Base-by-base conservation (phyloP, 2,797 vertebrate genomes). In the Steatocranus sp. region DNA sequence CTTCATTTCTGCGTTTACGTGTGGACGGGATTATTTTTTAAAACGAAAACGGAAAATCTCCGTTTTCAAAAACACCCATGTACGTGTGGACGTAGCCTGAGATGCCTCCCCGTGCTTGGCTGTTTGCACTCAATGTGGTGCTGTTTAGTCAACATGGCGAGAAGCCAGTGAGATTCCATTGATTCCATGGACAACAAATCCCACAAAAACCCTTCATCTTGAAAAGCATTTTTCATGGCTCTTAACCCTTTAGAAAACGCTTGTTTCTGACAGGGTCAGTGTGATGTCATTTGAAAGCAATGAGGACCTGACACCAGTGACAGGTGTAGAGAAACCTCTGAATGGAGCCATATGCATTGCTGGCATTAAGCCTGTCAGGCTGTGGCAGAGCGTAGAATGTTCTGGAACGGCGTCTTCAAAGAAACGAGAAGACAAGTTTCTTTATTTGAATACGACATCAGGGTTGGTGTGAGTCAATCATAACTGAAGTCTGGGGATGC, bases 141-240 rank as follows among this genome's bases (percentile, higher is more conserved):
- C 77, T 82, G 50, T 90, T 87, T 91, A 89, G 85, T 90, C 81
- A 85, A 51, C 80, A 75, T 49, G 63, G 84, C 63, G 70, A 82
- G 78, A 86, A 78, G 89, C 89, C 92, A 30, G 91, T 90, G 92
- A 93, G 48, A 87, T 78, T 76, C 56, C 76, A 89, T 90, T 81
- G 85, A 93, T 90, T 92, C 75, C 48, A 73, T 27, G 43, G 75
- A 63, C 79, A 80, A 83, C 53, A 83, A 82, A 41, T 85, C 73
- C 54, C n/a, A 15, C 76, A 74, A 74, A 83, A 76, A 68, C 74
- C 68, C 61, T 4, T 70, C 77, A 43, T 32, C 15, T 25, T 43
- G 17, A 50, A 68, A 80, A 78, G 20, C 32, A 5, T 14, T 43
- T 80, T 73, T 56, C 46, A 8, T 27, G 8, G 54, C 75, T 85